A percentile compares a stretch with the other conserved stretches of the same genome.
Conservation (phyloP, 2,113 vertebrate species). For the Willisornis vidua region DNA sequence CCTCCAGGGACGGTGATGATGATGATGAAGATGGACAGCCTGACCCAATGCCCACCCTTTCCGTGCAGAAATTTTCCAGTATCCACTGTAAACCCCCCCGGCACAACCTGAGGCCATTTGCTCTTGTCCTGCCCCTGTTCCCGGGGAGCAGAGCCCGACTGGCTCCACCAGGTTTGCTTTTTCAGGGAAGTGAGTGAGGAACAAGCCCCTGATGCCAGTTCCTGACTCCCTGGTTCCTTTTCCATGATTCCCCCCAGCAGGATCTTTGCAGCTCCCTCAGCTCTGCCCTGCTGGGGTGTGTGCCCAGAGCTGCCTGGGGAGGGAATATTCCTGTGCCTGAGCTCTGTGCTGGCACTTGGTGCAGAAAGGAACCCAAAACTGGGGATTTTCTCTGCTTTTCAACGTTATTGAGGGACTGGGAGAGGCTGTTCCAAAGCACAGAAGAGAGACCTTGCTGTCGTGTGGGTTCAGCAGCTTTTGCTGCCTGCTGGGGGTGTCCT, state of each 20-base stretch:
- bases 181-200: neutral
- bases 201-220: neutral
- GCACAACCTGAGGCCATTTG: fast-evolving
- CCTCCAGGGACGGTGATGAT: neutral
- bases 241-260: neutral
- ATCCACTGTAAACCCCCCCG: neutral
- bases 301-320: neutral
- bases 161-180: neutral
- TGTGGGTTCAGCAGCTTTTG: neutral
- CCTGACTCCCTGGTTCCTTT: neutral
- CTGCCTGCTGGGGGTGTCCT: neutral
- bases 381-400: neutral
- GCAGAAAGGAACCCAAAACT: neutral
- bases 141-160: neutral
- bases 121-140: neutral
- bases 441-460: neutral
- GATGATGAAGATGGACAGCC: too few species aligned
- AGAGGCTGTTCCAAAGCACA: neutral
- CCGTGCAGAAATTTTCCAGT: neutral
- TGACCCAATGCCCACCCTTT: neutral
- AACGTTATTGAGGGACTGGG: neutral
- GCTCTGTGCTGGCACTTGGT: neutral
- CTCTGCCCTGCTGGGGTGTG: fast-evolving
- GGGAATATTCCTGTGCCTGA: neutral
- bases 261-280: neutral